Base-by-base conservation (phyloP, 2,797 vertebrate species). In the Taenioides sp. region DNA sequence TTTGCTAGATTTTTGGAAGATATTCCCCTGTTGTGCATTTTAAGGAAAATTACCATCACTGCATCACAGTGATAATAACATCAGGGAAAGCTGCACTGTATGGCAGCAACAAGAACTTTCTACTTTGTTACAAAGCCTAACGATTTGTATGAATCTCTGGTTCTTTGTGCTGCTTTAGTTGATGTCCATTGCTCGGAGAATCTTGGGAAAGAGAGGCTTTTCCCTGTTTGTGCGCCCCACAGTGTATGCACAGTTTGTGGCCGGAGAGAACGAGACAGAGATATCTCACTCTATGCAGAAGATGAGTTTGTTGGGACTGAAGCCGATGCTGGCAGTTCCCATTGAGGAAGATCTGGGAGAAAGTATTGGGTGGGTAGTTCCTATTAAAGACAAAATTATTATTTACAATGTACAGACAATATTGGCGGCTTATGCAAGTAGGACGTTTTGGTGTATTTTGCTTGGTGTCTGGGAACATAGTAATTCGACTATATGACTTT, bases 211-310 rank as follows among this genome's bases (percentile, higher is more conserved):
- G 68, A 80, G 86, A 22, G 85, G 87, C 2, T 95, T 96, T 0
- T 86, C 94, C 0, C 47, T 88, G 0, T 66, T 95, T 16, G 84
- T 97, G 65, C 88, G 93, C 10, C 93, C 93, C 27, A 95, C 94
- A 1, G 82, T 95, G 37, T 96, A 98, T 0, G 94, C 96, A 37
- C 96, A 98, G 89, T 98, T 98, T 84, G 96, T 97, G 77, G 96
- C 96, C 0, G 96, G 96, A 0, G 95, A 96, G 87, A 94, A 88
- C 0, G 88, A 93, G 47, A 71, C 40, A 0, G 95, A 97, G 89
- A 95, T 98, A 74, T 86, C 74, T 52, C 76, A 54, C 28, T 94
- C 93, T 6, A 93, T 96, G 86, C 87, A 81, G 70, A 93, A 95
- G 86, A 94, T 97, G 81, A 92, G 88, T 63, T 69, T 50, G 7